A percentile compares a stretch with the other conserved stretches of the same genome.
These are phyloP conservation scores for Turritopsis rubra DNA, from an alignment of 30 jellyfish, hydroid and myxozoan species.

Conservation along the genomic window DNA sequence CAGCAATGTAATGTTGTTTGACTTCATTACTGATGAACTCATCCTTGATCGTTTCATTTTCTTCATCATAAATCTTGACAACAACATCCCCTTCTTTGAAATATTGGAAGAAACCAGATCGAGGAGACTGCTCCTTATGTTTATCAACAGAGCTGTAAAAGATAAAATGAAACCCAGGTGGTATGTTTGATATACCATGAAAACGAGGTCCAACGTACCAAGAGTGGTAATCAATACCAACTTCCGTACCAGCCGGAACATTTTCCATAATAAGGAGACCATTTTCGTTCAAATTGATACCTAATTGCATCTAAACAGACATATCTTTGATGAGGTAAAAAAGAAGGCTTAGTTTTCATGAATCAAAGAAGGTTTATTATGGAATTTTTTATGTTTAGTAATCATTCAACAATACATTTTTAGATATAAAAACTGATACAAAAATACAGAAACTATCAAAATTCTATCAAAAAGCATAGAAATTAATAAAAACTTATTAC, in stretches of 20 bases:
- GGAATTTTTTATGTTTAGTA: too few species aligned
- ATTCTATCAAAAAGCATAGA: background rate
- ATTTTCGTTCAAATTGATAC: constrained; percentile 9
- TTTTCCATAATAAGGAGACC: constrained; percentile 41
- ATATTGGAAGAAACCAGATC: constrained; percentile 62
- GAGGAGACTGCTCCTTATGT: constrained; percentile 44
- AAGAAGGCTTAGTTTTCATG: too few species aligned
- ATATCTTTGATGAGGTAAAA: background rate
- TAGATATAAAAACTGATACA: background rate
- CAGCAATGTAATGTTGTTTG: constrained; percentile 14
- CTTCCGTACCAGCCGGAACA: constrained; percentile 65
- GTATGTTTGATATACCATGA: constrained; percentile 58
- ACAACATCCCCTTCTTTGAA: constrained; percentile 30
- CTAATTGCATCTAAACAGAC: constrained; percentile 16
- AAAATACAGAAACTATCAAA: background rate
- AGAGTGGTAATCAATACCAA: constrained; percentile 85
- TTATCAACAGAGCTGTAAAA: constrained; percentile 54
- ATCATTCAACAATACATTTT: background rate
- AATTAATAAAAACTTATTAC: too few species aligned
- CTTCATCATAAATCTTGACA: constrained; percentile 8
- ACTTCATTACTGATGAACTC: background rate
- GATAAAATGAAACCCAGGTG: constrained; percentile 82
- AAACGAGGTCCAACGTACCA: constrained; percentile 84
- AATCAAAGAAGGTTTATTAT: too few species aligned
- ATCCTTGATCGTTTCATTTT: constrained; percentile 19